phyloP scores from a whole-genome alignment of 2,888 invertebrate genomes.

The Icerya purchasi region DNA sequence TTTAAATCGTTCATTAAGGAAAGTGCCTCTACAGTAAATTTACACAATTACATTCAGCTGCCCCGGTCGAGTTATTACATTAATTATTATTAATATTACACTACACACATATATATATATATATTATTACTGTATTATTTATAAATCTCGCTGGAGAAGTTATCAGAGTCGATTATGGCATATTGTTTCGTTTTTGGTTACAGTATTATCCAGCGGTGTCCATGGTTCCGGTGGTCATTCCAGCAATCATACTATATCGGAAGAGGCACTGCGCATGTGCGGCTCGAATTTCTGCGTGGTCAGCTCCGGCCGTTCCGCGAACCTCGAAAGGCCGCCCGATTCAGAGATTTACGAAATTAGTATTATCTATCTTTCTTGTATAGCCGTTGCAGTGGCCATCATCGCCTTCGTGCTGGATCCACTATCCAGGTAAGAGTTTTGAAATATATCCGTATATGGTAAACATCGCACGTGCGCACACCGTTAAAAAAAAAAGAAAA shows the following conservation, averaged over 20 bases:
- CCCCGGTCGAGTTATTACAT: too few relatives aligned
- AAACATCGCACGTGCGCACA: too few relatives aligned
- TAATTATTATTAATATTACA: too few relatives aligned
- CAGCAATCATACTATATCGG: constrained; percentile 26
- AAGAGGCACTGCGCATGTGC: constrained; percentile 35
- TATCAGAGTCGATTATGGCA: too few relatives aligned
- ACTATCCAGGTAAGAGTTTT: constrained; percentile 45
- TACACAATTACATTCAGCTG: too few relatives aligned
- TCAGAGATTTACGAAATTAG: constrained; percentile 72
- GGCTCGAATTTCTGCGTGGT: constrained; percentile 66
- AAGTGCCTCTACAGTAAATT: too few relatives aligned
- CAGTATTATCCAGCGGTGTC: constrained; percentile 56
- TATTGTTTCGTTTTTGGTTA: constrained; percentile 1
- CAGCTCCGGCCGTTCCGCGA: constrained; percentile 43
- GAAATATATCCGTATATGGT: too few relatives aligned
- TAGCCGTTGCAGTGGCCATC: constrained; percentile 62
- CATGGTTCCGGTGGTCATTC: constrained; percentile 31
- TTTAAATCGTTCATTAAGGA: too few relatives aligned
- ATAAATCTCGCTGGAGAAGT: too few relatives aligned
- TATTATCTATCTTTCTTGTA: constrained; percentile 70
- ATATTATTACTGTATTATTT: too few relatives aligned
- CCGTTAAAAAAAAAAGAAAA: too few relatives aligned
- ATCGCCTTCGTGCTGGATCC: constrained; percentile 78
- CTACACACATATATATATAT: too few relatives aligned
- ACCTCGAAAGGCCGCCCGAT: constrained; percentile 58